Base-by-base conservation (phyloP, 2,888 invertebrate genomes). In the Drosophila neoperkinsi region DNA sequence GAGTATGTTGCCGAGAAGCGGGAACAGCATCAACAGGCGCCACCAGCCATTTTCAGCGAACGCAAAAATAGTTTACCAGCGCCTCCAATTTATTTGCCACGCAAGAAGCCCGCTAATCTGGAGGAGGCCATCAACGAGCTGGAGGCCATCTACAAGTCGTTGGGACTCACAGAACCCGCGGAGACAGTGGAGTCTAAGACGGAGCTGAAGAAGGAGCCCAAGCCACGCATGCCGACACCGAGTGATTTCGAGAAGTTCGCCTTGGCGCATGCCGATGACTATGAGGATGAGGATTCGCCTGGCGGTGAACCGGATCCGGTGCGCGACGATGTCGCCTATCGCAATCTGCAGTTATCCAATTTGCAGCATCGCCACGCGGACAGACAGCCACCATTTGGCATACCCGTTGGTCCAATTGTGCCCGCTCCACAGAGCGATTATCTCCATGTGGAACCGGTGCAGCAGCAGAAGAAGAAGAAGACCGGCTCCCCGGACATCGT, bases 341-440 rank as follows among this genome's bases (percentile, higher is more conserved):
- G 98, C 81, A 97, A 95, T 90, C 95, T 97, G 71, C 96, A 96
- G 88, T 95, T 96, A 91, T 96, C 96, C 13, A 97, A 97, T 84
- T 96, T 95, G 90, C 95, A 95, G 55, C 93, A 95, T 50, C 96
- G 96, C 92, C 95, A 96, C 9, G 91, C 95, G 4, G 97, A 98
- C 61, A 97, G 96, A 21, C 98, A 98, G 91, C 97, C 97, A 43
- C 97, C 97, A 1, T 98, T 98, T 92, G 98, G 98, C 28, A 98
- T 98, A 90, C 98, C 98, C 0, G 92, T 98, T 43, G 97, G 97
- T 3, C 97, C 97, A 16, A 96, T 97, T 30, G 95, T 96, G 0
- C 95, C 96, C 2, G 96, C 97, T 7, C 95, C 97, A 0, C 96
- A 96, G 71, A 97, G 96, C 82, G 97, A 98, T 92, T 98, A 98